A percentile compares a stretch with the other conserved stretches of the same genome.
These are phyloP conservation scores for Drosophila rellima DNA, from an alignment of 2,888 invertebrate genomes.

Conservation along the genomic window DNA sequence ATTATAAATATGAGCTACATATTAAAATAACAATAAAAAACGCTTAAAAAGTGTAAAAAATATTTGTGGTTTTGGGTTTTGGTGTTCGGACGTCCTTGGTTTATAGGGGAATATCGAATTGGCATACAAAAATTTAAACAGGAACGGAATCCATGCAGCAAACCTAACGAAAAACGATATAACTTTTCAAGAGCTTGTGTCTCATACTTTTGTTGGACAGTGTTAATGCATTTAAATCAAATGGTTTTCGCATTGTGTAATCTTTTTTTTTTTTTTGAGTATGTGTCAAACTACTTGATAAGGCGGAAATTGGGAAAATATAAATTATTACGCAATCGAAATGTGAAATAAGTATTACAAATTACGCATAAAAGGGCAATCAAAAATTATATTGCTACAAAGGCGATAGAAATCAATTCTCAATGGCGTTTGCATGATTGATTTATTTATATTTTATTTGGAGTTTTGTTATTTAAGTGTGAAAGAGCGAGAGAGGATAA, in stretches of 20 bases:
- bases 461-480: conserved; percentile 32
- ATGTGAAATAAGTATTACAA: conserved; percentile 52
- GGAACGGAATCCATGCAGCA: conserved; percentile 64
- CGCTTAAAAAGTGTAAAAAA: conserved; percentile 12
- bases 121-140: conserved; percentile 23
- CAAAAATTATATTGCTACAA: conserved; percentile 62
- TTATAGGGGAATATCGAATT: conserved; percentile 7
- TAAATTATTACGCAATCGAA: conserved; percentile 41
- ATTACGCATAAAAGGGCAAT: conserved; percentile 50
- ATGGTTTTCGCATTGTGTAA: conserved; percentile 13
- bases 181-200: conserved; percentile 30
- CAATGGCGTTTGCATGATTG: conserved; percentile 52
- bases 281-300: conserved; percentile 37
- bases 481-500: conserved; percentile 48
- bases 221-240: conserved; percentile 34
- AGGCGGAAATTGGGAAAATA: conserved; percentile 32
- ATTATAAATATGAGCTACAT: conserved; percentile 9
- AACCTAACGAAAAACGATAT: conserved; percentile 35
- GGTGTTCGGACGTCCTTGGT: conserved; percentile 16
- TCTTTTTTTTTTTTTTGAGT: conserved; percentile 10
- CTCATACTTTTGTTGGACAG: conserved; percentile 36
- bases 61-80: background rate
- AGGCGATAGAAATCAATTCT: conserved; percentile 64
- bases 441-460: conserved; percentile 38
- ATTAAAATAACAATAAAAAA: conserved; percentile 9